Evolutionary conservation across 1,140 invertebrate species (phyloP), one percentile per base, ranked within the genome.

Genomic region (Catajapyx aquilonaris): DNA sequence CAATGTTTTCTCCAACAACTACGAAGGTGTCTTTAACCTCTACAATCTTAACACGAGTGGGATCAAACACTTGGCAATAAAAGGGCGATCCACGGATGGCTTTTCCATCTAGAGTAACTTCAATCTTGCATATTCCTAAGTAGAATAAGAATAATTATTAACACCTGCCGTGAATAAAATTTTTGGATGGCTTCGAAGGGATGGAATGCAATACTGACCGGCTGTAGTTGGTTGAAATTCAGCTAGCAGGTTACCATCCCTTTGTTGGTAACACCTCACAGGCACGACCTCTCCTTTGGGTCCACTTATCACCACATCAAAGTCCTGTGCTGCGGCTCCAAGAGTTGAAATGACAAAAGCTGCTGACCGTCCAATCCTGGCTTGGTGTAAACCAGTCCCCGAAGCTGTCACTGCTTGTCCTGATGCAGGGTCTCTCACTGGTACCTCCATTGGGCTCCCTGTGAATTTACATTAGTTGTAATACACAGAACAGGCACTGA

Each of bases 21-120:
- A 86, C 68, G 31, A 76, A 79, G n/a, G 71, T 73, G 31, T 73
- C 71, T 18, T 73, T 76, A 16, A 83, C 60, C 40, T 77, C 75
- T 39, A 75, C 68, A 17, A 81, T 52, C 43, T 66, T 66, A 4
- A 78, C 69, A 62, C 77, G 81, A 28, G 69, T 71, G 9, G 86
- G 70, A 60, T 98, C 90, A 52, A 86, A 94, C 1, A 88, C 81
- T 57, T 96, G 85, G 50, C 91, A 94, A 40, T 72, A 79, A 59
- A 90, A 98, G 13, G 94, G 94, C 44, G 88, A 95, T 15, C 91
- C 90, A n/a, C 76, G 66, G 15, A 98, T 71, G 13, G 81, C 73
- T 51, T 88, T 84, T 0, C 86, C 81, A 42, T 81, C 75, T 55
- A 91, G 90, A 10, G 91, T 62, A 2, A 97, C 88, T 55, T 97